Evolutionary conservation across 53 echinoderm and acorn worm genomes (phyloP).

Genomic region (Luidia sarsii): DNA sequence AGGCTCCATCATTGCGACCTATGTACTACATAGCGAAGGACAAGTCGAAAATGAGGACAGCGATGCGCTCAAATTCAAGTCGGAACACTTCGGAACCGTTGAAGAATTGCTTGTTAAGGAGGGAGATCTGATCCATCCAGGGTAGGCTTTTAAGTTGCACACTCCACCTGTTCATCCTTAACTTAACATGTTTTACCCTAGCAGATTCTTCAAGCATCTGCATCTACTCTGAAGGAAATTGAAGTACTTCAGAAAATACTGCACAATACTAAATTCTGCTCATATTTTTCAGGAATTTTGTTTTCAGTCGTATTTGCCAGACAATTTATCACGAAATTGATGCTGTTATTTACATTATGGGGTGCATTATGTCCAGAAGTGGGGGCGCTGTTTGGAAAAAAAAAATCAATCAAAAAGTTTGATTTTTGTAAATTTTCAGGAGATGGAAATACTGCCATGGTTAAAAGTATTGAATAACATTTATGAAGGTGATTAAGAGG

Average conservation of each 20-base stretch:
- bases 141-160: slow-evolving; percentile 76
- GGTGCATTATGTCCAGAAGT: background rate
- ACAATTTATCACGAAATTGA: slow-evolving; percentile 24
- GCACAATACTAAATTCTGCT: no score
- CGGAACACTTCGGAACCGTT: slow-evolving; percentile 79
- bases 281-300: background rate
- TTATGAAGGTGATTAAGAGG: no score
- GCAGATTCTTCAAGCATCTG: no score
- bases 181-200: no score
- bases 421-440: no score
- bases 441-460: no score
- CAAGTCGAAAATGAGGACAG: slow-evolving; percentile 7
- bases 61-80: slow-evolving; percentile 73
- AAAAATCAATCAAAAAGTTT: no score
- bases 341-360: background rate
- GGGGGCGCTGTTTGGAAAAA: background rate
- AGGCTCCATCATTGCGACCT: slow-evolving; percentile 73
- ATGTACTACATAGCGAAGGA: slow-evolving; percentile 43
- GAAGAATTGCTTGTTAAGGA: slow-evolving; percentile 73
- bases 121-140: slow-evolving; percentile 75
- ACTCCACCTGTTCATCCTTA: no score
- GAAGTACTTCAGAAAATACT: no score
- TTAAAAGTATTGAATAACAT: no score
- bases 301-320: background rate
- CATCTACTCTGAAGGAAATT: no score